phyloP scores from a whole-genome alignment of 2,888 invertebrate species.

The Ophioninae sp. region DNA sequence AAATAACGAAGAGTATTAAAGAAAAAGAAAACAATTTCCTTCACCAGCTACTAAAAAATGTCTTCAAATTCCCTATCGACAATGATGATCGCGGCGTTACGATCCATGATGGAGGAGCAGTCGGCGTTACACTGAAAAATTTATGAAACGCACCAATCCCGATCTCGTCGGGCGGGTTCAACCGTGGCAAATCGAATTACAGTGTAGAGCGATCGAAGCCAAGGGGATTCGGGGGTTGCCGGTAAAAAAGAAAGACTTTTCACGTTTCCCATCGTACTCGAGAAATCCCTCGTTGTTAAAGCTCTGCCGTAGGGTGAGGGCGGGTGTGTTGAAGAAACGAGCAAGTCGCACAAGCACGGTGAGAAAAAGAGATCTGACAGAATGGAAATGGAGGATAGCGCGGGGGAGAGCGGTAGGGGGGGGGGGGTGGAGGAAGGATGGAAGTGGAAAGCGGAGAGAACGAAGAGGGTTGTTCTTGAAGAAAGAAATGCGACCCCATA shows the following conservation, averaged over 20 bases:
- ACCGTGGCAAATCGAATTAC: slow-evolving; percentile 40
- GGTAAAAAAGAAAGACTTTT: slow-evolving; percentile 19
- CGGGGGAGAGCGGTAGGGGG: neutral
- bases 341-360: slow-evolving; percentile 25
- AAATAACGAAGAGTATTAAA: no score
- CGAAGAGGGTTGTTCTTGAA: slow-evolving; percentile 32
- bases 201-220: slow-evolving; percentile 14
- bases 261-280: slow-evolving; percentile 32
- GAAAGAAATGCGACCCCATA: slow-evolving; percentile 56
- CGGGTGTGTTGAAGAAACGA: slow-evolving; percentile 30
- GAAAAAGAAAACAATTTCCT: no score
- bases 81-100: no score
- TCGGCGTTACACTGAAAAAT: no score
- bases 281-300: slow-evolving; percentile 47
- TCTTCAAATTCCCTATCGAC: no score
- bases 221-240: neutral
- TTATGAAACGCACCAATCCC: neutral
- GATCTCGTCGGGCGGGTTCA: slow-evolving; percentile 2
- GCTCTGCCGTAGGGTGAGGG: neutral
- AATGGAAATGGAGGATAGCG: slow-evolving; percentile 18
- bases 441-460: slow-evolving; percentile 2
- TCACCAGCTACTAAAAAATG: no score
- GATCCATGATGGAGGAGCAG: no score
- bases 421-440: neutral
- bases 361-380: slow-evolving; percentile 7